These are phyloP conservation scores for Aurelia coerulea DNA, from an alignment of 30 jellyfish, hydroid and myxozoan genomes.

Conservation along the genomic window DNA sequence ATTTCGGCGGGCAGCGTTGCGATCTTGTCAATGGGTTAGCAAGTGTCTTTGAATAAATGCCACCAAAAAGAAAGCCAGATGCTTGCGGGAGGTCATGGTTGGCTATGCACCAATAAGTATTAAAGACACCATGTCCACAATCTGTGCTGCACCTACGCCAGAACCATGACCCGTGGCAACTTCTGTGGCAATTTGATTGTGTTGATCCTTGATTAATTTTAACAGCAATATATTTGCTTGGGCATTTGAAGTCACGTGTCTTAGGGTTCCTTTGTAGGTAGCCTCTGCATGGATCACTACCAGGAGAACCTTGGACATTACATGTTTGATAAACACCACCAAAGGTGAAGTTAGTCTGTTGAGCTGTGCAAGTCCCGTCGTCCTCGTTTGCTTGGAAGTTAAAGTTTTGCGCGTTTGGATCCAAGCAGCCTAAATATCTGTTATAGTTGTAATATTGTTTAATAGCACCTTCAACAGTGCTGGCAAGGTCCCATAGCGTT, in stretches of 20 bases:
- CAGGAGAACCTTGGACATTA: conserved; percentile 55
- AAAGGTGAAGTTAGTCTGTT: conserved; percentile 67
- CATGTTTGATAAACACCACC: conserved; percentile 87
- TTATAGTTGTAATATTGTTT: conserved; percentile 69
- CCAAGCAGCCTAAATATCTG: conserved; percentile 72
- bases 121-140: conserved; percentile 70
- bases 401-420: conserved; percentile 64
- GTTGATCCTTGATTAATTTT: conserved; percentile 56
- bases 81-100: conserved; percentile 49
- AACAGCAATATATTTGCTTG: conserved; percentile 54
- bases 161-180: conserved; percentile 71
- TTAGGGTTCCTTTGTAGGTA: conserved; percentile 72
- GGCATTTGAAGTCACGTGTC: conserved; percentile 75
- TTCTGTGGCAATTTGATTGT: conserved; percentile 70
- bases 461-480: conserved; percentile 54
- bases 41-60: conserved; percentile 62
- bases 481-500: conserved; percentile 64
- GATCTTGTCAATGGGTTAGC: conserved; percentile 74
- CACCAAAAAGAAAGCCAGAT: conserved; percentile 83
- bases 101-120: conserved; percentile 81
- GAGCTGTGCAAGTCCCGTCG: conserved; percentile 71
- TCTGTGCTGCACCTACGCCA: conserved; percentile 68
- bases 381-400: conserved; percentile 76
- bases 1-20: conserved; percentile 80
- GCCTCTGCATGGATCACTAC: conserved; percentile 51